Base-by-base conservation (phyloP, 2,888 invertebrate genomes). In the Exocentrus adspersus region DNA sequence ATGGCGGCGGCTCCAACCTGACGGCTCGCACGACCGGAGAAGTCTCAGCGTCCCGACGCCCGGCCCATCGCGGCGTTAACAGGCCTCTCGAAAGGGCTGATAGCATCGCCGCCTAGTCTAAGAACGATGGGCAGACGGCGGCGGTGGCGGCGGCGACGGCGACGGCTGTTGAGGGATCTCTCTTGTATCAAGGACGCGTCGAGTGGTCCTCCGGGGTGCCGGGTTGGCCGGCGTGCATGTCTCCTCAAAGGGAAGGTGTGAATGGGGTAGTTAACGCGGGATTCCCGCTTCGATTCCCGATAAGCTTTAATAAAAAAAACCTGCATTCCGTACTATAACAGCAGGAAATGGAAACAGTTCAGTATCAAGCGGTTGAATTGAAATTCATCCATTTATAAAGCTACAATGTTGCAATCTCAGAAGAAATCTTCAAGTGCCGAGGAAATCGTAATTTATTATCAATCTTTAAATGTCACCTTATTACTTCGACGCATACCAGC, bases 1-100 rank as follows among this genome's bases (percentile, higher is more conserved):
- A 81, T 81, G 80, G 70, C 75, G 72, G 61, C 75, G 81, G 82
- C 81, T 80, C 81, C 82, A 80, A 77, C 79, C 77, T 78, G 82
- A 79, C 82, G 82, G 79, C 77, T 76, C 73, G 74, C 75, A 77
- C 73, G n/a, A 77, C 73, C 71, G 75, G 74, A 75, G 48, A 50
- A 62, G 60, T 64, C 77, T 74, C 76, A 75, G 72, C 74, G 77
- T 75, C 77, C 72, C 74, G 71, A 63, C 72, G 71, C 66, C 67
- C 64, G 62, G 65, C 64, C 65, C 51, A 64, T 61, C 59, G 57
- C 62, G 51, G 59, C 62, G 64, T 64, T 68, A 66, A 64, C 64
- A 66, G 64, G 64, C 66, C 66, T 64, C 66, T 66, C 63, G 62
- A 64, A 66, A 64, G 60, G 65, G 65, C 64, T 62, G 66, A 64